A percentile compares a stretch with the other conserved stretches of the same genome.
phyloP scores from a whole-genome alignment of 1,140 invertebrate genomes.

The Hyles vespertilio region DNA sequence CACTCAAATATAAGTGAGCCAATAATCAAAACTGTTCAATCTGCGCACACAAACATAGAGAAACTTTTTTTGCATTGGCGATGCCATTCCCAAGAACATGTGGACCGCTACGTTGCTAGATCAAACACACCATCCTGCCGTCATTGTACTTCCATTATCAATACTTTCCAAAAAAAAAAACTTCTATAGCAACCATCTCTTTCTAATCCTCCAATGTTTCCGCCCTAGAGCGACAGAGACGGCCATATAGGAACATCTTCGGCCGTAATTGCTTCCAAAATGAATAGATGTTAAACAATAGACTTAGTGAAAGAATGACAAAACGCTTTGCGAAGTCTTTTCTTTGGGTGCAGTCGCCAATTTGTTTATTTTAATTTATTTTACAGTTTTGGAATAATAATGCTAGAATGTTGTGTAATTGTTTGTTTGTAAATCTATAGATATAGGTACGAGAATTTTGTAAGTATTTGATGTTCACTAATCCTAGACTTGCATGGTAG shows the following conservation, averaged over 20 bases:
- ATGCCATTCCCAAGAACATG: slow-evolving; percentile 71
- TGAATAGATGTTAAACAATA: slow-evolving; percentile 63
- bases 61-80: slow-evolving; percentile 68
- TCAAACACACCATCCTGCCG: slow-evolving; percentile 71
- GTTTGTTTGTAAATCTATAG: too few relatives aligned
- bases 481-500: too few relatives aligned
- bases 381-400: background rate
- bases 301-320: slow-evolving; percentile 37
- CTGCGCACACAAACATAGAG: slow-evolving; percentile 35
- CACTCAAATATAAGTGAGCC: background rate
- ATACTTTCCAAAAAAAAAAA: slow-evolving; percentile 58
- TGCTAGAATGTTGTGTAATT: background rate
- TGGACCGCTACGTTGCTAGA: slow-evolving; percentile 71
- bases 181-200: slow-evolving; percentile 39
- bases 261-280: slow-evolving; percentile 56
- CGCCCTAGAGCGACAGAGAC: slow-evolving; percentile 29
- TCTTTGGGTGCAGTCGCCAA: slow-evolving; percentile 1
- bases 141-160: slow-evolving; percentile 65
- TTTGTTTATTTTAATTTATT: slow-evolving; percentile 1
- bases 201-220: slow-evolving; percentile 26
- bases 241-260: slow-evolving; percentile 30
- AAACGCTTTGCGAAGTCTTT: slow-evolving; percentile 32
- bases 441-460: too few relatives aligned
- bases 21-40: slow-evolving; percentile 39
- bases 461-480: too few relatives aligned